phyloP scores from a whole-genome alignment of 1,140 invertebrate genomes.

The Platyscapa corneri region DNA sequence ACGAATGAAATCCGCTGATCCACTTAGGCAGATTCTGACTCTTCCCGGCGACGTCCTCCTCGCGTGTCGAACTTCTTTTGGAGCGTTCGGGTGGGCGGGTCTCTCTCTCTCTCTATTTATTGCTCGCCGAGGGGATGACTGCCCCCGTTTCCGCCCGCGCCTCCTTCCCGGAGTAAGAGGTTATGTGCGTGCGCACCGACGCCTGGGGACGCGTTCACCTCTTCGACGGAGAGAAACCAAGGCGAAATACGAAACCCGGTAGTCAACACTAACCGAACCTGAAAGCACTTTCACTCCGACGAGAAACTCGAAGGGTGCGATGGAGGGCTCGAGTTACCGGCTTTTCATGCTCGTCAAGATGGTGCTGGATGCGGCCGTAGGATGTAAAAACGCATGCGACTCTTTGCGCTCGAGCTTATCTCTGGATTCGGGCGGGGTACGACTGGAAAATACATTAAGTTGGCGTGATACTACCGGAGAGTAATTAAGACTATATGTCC shows the following conservation, averaged over 20 bases:
- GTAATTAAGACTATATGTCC: no score
- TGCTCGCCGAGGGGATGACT: neutral
- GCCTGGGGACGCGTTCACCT: neutral
- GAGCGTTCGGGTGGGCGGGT: neutral
- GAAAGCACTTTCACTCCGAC: neutral
- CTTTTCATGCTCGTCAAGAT: neutral
- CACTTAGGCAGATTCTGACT: neutral
- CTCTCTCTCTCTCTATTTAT: neutral
- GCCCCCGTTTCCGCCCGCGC: no score
- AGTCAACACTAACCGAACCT: neutral
- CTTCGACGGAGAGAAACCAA: no score
- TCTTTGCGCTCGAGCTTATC: neutral
- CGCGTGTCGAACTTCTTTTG: conserved; percentile 3
- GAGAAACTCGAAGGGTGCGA: neutral
- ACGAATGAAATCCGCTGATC: neutral
- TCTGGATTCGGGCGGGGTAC: neutral
- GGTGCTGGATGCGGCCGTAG: neutral
- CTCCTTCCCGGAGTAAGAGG: neutral
- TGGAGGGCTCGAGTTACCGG: neutral
- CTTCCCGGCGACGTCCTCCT: neutral
- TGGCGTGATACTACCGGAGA: no score
- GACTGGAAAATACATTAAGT: neutral
- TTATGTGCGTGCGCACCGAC: no score
- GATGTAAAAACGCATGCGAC: neutral
- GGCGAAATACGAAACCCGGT: neutral